phyloP scores from a whole-genome alignment of 2,113 vertebrate genomes.

The Chaetops frenatus region DNA sequence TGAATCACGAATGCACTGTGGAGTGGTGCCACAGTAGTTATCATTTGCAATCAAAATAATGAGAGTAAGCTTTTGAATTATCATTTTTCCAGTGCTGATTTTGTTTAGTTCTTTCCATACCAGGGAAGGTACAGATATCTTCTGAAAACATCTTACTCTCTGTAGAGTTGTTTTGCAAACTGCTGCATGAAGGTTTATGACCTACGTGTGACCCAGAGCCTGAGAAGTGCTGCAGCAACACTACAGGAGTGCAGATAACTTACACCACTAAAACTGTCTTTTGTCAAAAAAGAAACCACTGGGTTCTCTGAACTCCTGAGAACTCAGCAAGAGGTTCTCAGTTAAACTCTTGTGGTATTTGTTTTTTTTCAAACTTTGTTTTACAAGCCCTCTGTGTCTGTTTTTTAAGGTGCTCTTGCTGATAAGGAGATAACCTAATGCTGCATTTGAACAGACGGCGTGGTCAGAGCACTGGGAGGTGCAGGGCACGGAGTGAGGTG shows the following conservation, averaged over 20 bases:
- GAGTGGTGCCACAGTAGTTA: background rate
- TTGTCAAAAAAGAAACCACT: constrained; percentile 2
- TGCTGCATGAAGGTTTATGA: background rate
- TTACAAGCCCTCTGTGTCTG: background rate
- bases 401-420: background rate
- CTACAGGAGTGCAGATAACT: background rate
- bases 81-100: background rate
- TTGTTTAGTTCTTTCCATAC: background rate
- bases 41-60: background rate
- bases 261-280: background rate
- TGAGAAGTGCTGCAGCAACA: background rate
- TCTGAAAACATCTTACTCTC: background rate
- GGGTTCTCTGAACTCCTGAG: background rate
- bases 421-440: background rate
- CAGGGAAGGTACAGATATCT: background rate
- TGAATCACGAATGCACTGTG: background rate
- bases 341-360: background rate
- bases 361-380: background rate
- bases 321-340: background rate
- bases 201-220: constrained; percentile 21
- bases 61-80: background rate
- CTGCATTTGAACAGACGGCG: fast-evolving
- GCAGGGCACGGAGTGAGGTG: background rate
- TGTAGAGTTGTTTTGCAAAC: background rate
- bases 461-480: fast-evolving